phyloP scores from a whole-genome alignment of 2,888 invertebrate genomes.

The Phorcus lineatus region DNA sequence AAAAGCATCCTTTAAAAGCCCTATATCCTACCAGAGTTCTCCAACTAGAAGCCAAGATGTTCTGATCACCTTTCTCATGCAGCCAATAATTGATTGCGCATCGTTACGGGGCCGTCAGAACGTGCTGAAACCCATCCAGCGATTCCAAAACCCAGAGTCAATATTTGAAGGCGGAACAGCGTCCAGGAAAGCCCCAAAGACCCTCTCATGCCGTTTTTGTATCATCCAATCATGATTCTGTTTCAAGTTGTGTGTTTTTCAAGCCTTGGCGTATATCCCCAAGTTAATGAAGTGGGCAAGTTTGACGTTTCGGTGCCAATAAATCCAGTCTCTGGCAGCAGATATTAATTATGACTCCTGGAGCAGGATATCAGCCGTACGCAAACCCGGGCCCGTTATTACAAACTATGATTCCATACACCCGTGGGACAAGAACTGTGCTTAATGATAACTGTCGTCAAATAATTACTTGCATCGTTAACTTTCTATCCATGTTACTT shows the following conservation, averaged over 20 bases:
- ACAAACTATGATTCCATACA: background rate
- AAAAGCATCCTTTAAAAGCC: no score
- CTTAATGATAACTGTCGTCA: conserved; percentile 18
- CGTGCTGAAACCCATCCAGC: background rate
- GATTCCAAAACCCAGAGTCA: background rate
- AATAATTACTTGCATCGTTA: conserved; percentile 29
- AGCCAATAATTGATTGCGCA: conserved; percentile 19
- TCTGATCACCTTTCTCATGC: background rate
- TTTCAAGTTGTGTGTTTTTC: conserved; percentile 25
- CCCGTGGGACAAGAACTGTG: conserved; percentile 12
- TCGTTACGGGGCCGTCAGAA: background rate
- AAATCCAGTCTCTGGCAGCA: background rate
- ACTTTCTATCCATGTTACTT: background rate
- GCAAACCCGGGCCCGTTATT: conserved; percentile 4
- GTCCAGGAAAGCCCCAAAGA: conserved; percentile 2
- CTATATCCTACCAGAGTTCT: no score
- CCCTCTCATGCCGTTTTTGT: conserved; percentile 19
- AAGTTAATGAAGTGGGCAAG: conserved; percentile 3
- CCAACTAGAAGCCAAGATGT: no score
- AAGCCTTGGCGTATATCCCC: background rate
- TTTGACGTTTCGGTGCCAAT: background rate
- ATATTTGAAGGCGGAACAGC: conserved; percentile 17
- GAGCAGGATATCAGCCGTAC: background rate
- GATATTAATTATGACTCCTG: conserved; percentile 24
- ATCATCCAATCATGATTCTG: conserved; percentile 2